These are phyloP conservation scores for Craterocephalus amniculus DNA, from an alignment of 2,797 vertebrate species.

Conservation along the genomic window DNA sequence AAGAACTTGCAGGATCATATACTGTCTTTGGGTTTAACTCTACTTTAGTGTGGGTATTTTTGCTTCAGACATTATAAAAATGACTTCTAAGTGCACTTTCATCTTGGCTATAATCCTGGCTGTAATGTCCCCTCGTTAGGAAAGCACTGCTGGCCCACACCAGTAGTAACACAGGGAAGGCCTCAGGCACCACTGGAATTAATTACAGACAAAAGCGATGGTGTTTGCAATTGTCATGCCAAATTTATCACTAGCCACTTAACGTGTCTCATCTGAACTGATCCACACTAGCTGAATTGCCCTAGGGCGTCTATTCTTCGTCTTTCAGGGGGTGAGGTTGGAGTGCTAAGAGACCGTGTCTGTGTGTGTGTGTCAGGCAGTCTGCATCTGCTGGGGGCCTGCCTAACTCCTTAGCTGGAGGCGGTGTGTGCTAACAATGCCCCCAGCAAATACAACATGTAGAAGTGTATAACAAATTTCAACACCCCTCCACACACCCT, in stretches of 20 bases:
- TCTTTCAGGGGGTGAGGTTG: conserved; percentile 72
- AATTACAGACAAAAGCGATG: conserved; percentile 98
- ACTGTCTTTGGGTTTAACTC: conserved; percentile 9
- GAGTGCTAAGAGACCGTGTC: conserved; percentile 65
- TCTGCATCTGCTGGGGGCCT: conserved; percentile 89
- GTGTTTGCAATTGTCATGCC: conserved; percentile 97
- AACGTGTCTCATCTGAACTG: conserved; percentile 96
- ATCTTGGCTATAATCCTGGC: conserved; percentile 87
- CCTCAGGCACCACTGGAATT: conserved; percentile 97
- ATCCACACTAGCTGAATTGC: conserved; percentile 87
- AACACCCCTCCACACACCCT: conserved; percentile 58
- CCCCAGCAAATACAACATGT: conserved; percentile 91
- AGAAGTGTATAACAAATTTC: conserved; percentile 80
- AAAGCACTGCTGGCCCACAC: conserved; percentile 90
- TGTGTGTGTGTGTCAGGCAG: conserved; percentile 59
- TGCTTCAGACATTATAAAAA: conserved; percentile 47
- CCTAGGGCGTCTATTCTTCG: conserved; percentile 80
- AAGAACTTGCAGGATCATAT: conserved; percentile 17
- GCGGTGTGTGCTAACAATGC: conserved; percentile 91
- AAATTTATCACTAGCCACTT: conserved; percentile 99
- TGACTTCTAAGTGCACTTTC: conserved; percentile 74
- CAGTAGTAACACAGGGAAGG: conserved; percentile 85
- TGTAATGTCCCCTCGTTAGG: conserved; percentile 96
- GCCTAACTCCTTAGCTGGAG: conserved; percentile 89
- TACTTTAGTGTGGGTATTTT: conserved; percentile 18